Percentiles rank a stretch among this genome's conserved stretches.
These are phyloP conservation scores for Clarias platycephalus DNA, from an alignment of 2,797 vertebrate species.

Conservation along the genomic window DNA sequence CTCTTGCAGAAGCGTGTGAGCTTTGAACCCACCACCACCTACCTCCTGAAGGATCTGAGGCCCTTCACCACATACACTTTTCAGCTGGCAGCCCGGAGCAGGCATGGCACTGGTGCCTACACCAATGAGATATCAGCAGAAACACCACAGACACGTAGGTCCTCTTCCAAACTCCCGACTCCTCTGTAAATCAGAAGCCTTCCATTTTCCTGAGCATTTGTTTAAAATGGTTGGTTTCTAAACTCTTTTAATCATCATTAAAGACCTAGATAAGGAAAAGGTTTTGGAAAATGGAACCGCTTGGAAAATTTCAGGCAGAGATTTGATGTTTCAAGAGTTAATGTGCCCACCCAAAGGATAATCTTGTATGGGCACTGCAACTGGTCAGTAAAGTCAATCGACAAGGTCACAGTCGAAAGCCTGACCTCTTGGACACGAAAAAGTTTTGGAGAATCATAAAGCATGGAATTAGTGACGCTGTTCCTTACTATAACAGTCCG, in stretches of 20 bases:
- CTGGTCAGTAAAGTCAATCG: conserved; percentile 69
- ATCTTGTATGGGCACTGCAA: conserved; percentile 63
- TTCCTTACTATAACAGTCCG: not conserved
- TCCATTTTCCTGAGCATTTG: conserved; percentile 23
- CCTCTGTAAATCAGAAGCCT: conserved; percentile 42
- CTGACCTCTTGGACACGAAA: conserved; percentile 3
- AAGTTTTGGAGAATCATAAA: conserved; percentile 47
- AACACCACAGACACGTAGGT: conserved; percentile 99
- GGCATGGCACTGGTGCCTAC: conserved; percentile 92
- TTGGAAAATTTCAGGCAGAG: not conserved
- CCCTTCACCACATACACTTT: conserved; percentile 96
- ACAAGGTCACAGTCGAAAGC: conserved; percentile 65
- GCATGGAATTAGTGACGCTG: conserved; percentile 61
- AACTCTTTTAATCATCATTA: not conserved
- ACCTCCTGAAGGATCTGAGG: conserved; percentile 91
- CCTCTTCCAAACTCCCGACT: conserved; percentile 74
- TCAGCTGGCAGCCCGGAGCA: conserved; percentile 92
- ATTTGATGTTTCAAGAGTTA: not conserved
- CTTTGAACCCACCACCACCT: conserved; percentile 89
- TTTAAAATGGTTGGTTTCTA: not conserved
- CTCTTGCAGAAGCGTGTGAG: conserved; percentile 84
- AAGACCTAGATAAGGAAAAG: not conserved
- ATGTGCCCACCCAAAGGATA: conserved; percentile 39
- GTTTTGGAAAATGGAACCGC: conserved; percentile 35
- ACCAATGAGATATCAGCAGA: conserved; percentile 95